These are phyloP conservation scores for Axea sp. DNA, from an alignment of 2,888 invertebrate genomes.

Conservation along the genomic window DNA sequence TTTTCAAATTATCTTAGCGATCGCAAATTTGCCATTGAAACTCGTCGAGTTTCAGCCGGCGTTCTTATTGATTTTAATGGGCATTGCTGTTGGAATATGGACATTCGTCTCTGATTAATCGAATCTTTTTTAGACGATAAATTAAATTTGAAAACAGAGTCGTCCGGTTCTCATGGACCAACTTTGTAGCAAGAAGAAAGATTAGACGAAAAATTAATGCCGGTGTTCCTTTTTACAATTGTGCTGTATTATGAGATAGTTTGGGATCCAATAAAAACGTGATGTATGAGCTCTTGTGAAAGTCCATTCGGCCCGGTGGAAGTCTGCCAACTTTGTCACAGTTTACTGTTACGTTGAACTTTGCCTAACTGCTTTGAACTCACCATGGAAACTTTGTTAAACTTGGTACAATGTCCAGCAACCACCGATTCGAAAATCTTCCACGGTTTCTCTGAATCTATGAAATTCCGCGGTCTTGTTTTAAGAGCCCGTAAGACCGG, in stretches of 20 bases:
- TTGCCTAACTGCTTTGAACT: slow-evolving; percentile 56
- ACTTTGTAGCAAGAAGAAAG: too few species aligned
- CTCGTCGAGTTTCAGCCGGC: too few species aligned
- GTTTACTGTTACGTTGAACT: slow-evolving; percentile 51
- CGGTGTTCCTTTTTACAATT: slow-evolving; percentile 12
- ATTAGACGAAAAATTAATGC: slow-evolving; percentile 20
- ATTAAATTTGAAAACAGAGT: too few species aligned
- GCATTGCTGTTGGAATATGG: too few species aligned
- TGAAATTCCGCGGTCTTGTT: slow-evolving; percentile 12
- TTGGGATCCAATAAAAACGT: slow-evolving; percentile 49
- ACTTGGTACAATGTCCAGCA: slow-evolving; percentile 45
- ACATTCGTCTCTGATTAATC: too few species aligned
- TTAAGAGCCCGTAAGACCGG: not conserved
- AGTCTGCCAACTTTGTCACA: slow-evolving; percentile 55
- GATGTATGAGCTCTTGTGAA: slow-evolving; percentile 52
- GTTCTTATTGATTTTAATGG: too few species aligned
- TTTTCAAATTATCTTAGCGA: too few species aligned
- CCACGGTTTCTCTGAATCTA: slow-evolving; percentile 11
- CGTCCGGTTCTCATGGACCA: too few species aligned
- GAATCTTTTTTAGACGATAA: too few species aligned
- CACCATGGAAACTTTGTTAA: slow-evolving; percentile 40
- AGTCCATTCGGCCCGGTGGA: slow-evolving; percentile 47
- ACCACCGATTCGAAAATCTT: slow-evolving; percentile 5
- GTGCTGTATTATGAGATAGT: slow-evolving; percentile 22
- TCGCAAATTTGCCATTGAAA: too few species aligned